Evolutionary conservation across 2,797 vertebrate genomes (phyloP), one percentile per base, ranked within the genome.

Genomic region (Hoplostethus mediterraneus): DNA sequence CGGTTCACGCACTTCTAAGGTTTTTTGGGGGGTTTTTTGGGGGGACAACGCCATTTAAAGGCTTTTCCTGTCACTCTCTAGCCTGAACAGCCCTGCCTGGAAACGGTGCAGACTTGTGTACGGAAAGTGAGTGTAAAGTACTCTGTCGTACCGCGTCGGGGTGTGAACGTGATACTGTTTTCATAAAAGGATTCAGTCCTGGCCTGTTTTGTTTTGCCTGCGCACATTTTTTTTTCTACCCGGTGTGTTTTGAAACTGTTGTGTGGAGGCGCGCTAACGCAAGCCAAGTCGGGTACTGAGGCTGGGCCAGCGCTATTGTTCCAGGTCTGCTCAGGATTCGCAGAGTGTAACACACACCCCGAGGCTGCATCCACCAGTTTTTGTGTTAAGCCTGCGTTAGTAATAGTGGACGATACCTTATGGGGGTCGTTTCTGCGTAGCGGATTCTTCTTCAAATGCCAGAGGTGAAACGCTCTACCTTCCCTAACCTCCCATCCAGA

Each of bases 261-360:
- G 62, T 59, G 62, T 56, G 76, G 38, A 81, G 75, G 67, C 53
- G 45, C 16, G 13, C 25, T 11, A 73, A 67, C 56, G 67, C 25
- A 60, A 77, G 81, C 73, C 83, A 87, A 86, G 75, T 57, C 38
- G 74, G 67, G 58, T 33, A 56, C 55, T 28, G 52, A 65, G 62
- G 69, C 21, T 21, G 1, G 72, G 81, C 75, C 78, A 79, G 73
- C 30, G 38, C 76, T 63, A 79, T 90, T 89, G 83, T 92, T 77
- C 78, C 70, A 73, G 54, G 83, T 56, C 78, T 80, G 71, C 78
- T 91, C 85, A 79, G 63, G 71, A 90, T 89, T 92, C 87, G 74
- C 62, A 4, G 57, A 65, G 73, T 66, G 87, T 83, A 48, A 56
- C 79, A 79, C 79, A 79, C 62, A 7, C 77, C 64, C 73, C 61